phyloP scores from a whole-genome alignment of 1,140 invertebrate species.

The Drosophila melanica region DNA sequence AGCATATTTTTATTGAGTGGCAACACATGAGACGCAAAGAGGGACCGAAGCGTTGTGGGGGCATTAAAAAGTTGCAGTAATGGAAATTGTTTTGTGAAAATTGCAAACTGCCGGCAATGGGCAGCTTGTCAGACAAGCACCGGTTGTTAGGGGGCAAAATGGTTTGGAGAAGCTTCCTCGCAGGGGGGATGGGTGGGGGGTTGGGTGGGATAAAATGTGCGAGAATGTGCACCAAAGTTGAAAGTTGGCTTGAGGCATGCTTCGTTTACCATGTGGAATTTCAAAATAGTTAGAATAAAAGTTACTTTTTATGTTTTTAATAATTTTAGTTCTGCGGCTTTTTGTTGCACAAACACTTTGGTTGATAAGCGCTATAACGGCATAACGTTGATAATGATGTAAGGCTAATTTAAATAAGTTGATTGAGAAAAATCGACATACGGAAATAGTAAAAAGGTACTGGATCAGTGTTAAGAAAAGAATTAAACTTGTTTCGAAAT shows the following conservation, averaged over 20 bases:
- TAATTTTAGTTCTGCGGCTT: conserved; percentile 55
- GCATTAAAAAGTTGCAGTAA: conserved; percentile 71
- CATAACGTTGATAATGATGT: conserved; percentile 3
- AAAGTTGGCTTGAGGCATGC: conserved; percentile 54
- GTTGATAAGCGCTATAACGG: conserved; percentile 23
- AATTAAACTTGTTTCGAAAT: neutral
- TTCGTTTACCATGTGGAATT: conserved; percentile 66
- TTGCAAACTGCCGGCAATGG: conserved; percentile 56
- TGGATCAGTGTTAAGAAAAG: neutral
- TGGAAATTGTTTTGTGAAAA: conserved; percentile 80
- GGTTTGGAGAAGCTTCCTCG: too few species aligned
- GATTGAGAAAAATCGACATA: neutral
- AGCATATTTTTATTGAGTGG: conserved; percentile 82
- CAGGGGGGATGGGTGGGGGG: neutral
- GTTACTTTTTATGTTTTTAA: conserved; percentile 61
- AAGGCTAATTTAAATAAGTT: conserved; percentile 5
- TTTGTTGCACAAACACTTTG: conserved; percentile 12
- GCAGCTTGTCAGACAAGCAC: conserved; percentile 28
- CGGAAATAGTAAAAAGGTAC: neutral
- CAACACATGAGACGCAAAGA: conserved; percentile 56
- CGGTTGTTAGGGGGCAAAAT: neutral
- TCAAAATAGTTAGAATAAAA: conserved; percentile 66
- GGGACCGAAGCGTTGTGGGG: conserved; percentile 20
- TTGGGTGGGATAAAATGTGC: conserved; percentile 37
- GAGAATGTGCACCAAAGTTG: conserved; percentile 62